phyloP scores from a whole-genome alignment of 2,797 vertebrate species.

The Pseudopleuronectes americanus region DNA sequence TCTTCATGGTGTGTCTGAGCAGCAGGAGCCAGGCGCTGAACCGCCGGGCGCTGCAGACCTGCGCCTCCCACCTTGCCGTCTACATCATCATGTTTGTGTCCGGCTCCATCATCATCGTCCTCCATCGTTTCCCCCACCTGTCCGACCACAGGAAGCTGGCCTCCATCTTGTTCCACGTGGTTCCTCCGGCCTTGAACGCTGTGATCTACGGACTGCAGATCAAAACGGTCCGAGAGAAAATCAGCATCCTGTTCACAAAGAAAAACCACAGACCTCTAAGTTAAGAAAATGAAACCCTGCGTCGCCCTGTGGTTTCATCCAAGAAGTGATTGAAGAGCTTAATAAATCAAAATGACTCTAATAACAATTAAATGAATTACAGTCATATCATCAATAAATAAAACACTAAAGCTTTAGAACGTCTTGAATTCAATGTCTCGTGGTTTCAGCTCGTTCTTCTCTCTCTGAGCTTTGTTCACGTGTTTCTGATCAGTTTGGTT shows the following conservation, averaged over 20 bases:
- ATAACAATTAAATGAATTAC: too few relatives aligned
- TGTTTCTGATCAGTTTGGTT: too few relatives aligned
- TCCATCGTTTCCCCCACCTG: conserved; percentile 58
- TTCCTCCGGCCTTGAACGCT: conserved; percentile 53
- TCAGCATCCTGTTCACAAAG: background rate
- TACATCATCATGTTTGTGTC: conserved; percentile 52
- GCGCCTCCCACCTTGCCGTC: conserved; percentile 65
- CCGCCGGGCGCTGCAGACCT: conserved; percentile 72
- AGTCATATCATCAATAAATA: too few relatives aligned
- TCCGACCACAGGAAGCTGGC: conserved; percentile 39
- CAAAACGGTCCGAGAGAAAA: background rate
- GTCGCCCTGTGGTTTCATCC: too few relatives aligned
- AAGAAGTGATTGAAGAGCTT: too few relatives aligned
- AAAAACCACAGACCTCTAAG: too few relatives aligned
- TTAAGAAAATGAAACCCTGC: too few relatives aligned
- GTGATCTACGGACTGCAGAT: conserved; percentile 66
- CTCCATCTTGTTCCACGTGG: conserved; percentile 32
- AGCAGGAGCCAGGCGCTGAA: conserved; percentile 66
- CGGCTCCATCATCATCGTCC: conserved; percentile 17
- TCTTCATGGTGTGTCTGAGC: conserved; percentile 51
- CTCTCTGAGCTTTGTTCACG: too few relatives aligned
- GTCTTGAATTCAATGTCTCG: too few relatives aligned
- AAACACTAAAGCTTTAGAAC: too few relatives aligned
- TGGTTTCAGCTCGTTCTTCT: too few relatives aligned
- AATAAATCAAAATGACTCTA: too few relatives aligned